Base-by-base conservation (phyloP, 2,113 vertebrate genomes). In the Callochromis pleurospilus region DNA sequence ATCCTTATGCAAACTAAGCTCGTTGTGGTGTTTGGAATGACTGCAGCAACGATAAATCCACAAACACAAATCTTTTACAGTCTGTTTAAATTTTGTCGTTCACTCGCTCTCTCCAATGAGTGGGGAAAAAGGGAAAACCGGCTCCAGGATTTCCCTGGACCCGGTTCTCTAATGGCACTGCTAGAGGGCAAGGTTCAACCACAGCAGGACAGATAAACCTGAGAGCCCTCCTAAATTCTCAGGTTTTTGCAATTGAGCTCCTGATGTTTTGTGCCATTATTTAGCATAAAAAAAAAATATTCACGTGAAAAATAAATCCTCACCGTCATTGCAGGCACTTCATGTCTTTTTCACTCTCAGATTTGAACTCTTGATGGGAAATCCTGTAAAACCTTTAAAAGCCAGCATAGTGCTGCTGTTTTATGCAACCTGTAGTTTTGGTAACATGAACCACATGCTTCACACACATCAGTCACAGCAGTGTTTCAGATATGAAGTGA, bases 101-200 rank as follows among this genome's bases (percentile, higher is more conserved):
- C 9, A 49, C 15, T 77, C 2, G 5, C 17, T 21, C 4, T 62
- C 9, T 45, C 31, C 7, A 9, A 1, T 58, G 21, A 42, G 0
- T 45, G 10, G 0, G 56, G 24, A 0, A 0, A 56, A 56, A 58
- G 40, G 58, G 15, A 11, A 33, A 62, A 36, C 58, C 3, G 8
- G 26, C 2, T 31, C 56, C 3, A 0, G 6, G 9, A 29, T 58
- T 58, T 58, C 3, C 29, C 6, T 40, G 9, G 33, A 55, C 3
- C 3, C 9, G 10, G 51, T 3, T 54, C 3, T 92, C 75, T 79
- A 45, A 82, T 86, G 51, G 3, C 82, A 42, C 21, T 0, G 5
- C 24, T 80, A 91, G 94, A 85, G 81, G 80, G 79, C 89, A 56
- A 33, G 65, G 77, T 68, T 81, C 4, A 31, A 38, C 12, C 86